Evolutionary conservation across 2,888 invertebrate species (phyloP).

Genomic region (Eupeodes luniger): DNA sequence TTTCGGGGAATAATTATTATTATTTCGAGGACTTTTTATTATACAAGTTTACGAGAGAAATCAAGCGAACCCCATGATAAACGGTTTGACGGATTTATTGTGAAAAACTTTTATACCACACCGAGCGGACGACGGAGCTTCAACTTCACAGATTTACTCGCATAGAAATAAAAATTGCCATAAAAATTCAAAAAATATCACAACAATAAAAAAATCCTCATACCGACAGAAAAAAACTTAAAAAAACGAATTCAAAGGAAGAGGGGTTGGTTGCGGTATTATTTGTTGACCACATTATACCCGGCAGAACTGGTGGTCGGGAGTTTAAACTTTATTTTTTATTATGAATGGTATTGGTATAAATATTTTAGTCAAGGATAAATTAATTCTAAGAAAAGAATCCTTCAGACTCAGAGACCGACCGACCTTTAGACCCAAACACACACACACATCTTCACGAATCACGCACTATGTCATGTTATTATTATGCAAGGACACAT

Average conservation of each 20-base stretch:
- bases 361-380: constrained; percentile 20
- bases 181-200: neutral
- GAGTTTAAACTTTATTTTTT: neutral
- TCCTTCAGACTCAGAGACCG: neutral
- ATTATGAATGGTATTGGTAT: neutral
- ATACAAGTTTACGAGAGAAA: neutral
- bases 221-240: neutral
- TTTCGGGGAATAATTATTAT: neutral
- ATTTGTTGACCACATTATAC: neutral
- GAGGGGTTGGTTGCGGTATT: neutral
- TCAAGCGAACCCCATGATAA: neutral
- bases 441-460: neutral
- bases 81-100: neutral
- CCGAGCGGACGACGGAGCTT: too few species aligned
- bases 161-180: neutral
- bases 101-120: neutral
- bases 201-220: neutral
- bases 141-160: too few species aligned
- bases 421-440: neutral
- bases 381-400: constrained; percentile 10
- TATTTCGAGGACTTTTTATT: too few species aligned
- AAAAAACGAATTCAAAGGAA: neutral
- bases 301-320: neutral
- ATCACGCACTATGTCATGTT: neutral
- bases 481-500: constrained; percentile 33